Evolutionary conservation across 2,113 vertebrate genomes (phyloP), one percentile per base, ranked within the genome.

Genomic region (Corythaixoides concolor): DNA sequence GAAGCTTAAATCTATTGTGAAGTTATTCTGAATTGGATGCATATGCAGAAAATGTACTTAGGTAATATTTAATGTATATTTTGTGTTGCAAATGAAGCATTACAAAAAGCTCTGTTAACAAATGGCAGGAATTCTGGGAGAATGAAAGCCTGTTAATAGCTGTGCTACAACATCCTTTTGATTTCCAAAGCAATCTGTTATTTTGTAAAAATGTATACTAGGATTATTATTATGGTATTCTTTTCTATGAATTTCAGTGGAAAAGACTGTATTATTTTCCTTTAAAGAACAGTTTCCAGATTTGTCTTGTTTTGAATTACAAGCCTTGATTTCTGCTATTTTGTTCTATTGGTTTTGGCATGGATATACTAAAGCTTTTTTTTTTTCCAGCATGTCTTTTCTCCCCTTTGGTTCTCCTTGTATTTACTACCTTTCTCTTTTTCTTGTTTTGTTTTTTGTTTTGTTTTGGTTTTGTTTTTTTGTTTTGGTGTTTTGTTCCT

Each of bases 331-430:
- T 98, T 98, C 96, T 96, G 92, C 97, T 95, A 63, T 97, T 97
- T 94, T 22, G 96, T 98, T 98, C 89, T 95, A 83, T 98, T 98
- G 89, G 95, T 97, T 98, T 98, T 97, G 96, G 97, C 97, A 98
- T 98, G 98, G 94, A 93, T 96, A 96, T 97, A 98, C 97, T 98
- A 97, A 98, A 98, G 96, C 89, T 85, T 96, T 97, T 96, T 96
- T 90, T 93, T 96, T 98, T 97, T 95, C 96, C 90, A 98, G 98
- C 98, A 97, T 98, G 97, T 98, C 92, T 97, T 96, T 98, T 97
- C 96, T 97, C 94, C 92, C 94, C 98, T 96, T 98, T 98, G 98
- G 97, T 98, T 95, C 94, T 98, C 97, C 98, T 98, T 97, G 97
- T 98, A 98, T 98, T 98, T 98, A 97, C 97, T 95, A 90, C 96